Base-by-base conservation (phyloP, 2,888 invertebrate species). In the Polydrusus tereticollis region DNA sequence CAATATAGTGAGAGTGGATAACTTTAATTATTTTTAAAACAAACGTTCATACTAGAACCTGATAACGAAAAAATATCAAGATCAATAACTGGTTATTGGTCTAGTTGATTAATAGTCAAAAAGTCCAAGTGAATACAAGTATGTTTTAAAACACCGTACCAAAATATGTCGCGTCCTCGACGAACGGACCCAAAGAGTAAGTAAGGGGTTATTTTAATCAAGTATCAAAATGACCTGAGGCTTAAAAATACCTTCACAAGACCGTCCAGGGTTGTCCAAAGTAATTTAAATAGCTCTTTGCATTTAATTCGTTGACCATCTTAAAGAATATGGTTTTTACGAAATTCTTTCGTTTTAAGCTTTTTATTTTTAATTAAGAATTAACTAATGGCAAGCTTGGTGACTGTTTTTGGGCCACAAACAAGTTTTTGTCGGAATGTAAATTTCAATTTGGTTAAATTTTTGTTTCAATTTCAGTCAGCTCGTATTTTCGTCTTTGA, bases 151-250 rank as follows among this genome's bases (percentile, higher is more conserved):
- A 50, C 23, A 14, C 2, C 45, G 59, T 47, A 52, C 41, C 33
- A 59, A 60, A 60, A 26, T 52, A 23, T 50, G 58, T 67, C 33
- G 59, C 59, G 29, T 66, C 26, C 20, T 33, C 20, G 36, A 66
- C 38, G 23, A 26, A 57, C 26, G 41, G 60, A 36, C 52, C 60
- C 41, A 64, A 64, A 26, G 26, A 33, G 36, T 36, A 45, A 50
- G 38, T 26, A 66, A 64, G 43, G 67, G 72, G 72, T 62, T 62
- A 67, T 63, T 72, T 52, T 55, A 72, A 63, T 63, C 63, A 43
- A 45, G 60, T 64, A 72, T 50, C 67, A 62, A 62, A 59, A 65
- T 65, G 70, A 68, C 68, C 67, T 68, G 72, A 68, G 68, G 68
- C 68, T 65, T 45, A n/a, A 57, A 43, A 64, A 41, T 45, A n/a